Evolutionary conservation across 2,113 vertebrate species (phyloP).

Genomic region (Catharus fuscescens): DNA sequence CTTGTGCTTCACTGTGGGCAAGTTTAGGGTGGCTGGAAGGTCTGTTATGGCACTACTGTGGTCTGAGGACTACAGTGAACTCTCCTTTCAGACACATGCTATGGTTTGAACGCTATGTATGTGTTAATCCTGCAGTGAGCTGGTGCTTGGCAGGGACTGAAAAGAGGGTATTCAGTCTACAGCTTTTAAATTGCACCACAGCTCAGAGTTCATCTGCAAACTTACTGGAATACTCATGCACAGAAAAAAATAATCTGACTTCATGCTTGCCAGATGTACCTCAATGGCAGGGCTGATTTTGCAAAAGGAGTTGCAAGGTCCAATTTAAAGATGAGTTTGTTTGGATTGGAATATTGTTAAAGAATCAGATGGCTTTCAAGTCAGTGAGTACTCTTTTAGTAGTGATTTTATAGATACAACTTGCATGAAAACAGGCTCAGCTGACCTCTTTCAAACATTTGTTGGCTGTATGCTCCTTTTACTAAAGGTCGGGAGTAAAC

Average conservation of each 20-base stretch:
- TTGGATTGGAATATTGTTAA: background rate
- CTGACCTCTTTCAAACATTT: background rate
- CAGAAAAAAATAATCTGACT: slow-evolving; percentile 27
- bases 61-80: background rate
- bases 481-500: background rate
- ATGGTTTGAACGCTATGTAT: background rate
- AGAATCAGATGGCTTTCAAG: background rate
- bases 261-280: background rate
- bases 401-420: background rate
- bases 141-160: background rate
- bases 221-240: slow-evolving; percentile 7
- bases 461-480: background rate
- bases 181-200: background rate
- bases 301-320: background rate
- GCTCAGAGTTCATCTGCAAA: background rate
- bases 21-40: background rate
- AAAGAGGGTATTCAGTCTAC: background rate
- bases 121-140: background rate
- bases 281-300: background rate
- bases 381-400: background rate
- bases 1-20: background rate
- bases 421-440: background rate
- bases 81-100: background rate
- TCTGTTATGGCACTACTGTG: background rate
- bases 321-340: slow-evolving; percentile 17